Base-by-base conservation (phyloP, 2,888 invertebrate species). In the Eupithecia pulchellata region DNA sequence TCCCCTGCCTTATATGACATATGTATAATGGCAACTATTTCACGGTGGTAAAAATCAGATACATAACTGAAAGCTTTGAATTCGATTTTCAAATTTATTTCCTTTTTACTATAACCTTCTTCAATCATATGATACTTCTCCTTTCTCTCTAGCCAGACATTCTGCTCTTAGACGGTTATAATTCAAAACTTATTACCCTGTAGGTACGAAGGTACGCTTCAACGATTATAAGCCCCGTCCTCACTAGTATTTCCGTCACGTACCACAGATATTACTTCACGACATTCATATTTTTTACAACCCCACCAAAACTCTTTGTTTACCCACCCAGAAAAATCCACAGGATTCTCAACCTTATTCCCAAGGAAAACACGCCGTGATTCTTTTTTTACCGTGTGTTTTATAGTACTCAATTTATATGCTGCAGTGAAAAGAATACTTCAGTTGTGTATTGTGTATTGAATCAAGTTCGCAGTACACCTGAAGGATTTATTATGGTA, bases 211-310 rank as follows among this genome's bases (percentile, higher is more conserved):
- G 9, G 8, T 32, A 57, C 29, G 17, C 14, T 66, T 52, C 39
- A 20, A 36, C 60, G 27, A 69, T 64, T 69, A 69, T 14, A 64
- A 64, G 39, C 61, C 64, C 55, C 61, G 32, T 58, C 63, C 67
- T 69, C 55, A 6, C 72, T 70, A 39, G 47, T 36, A 84, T 84
- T 84, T 83, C 72, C 73, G 65, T 78, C 84, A 81, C 84, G 84
- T 80, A 75, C 77, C 58, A 74, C 77, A 74, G 79, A 77, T 84
- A 83, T 83, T 79, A 77, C 80, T 85, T 82, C 85, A 82, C 77
- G 84, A 78, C 81, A 76, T 77, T 78, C 81, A 82, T 82, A 82
- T 84, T 82, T 83, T 84, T 86, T 85, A 83, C 77, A 82, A 77
- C 78, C 77, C 74, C 60, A 75, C 77, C 80, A 68, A 72, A 77